Percentiles rank a stretch among this genome's conserved stretches.
phyloP scores from a whole-genome alignment of 2,113 vertebrate genomes.

The Mormyrus lacerda region DNA sequence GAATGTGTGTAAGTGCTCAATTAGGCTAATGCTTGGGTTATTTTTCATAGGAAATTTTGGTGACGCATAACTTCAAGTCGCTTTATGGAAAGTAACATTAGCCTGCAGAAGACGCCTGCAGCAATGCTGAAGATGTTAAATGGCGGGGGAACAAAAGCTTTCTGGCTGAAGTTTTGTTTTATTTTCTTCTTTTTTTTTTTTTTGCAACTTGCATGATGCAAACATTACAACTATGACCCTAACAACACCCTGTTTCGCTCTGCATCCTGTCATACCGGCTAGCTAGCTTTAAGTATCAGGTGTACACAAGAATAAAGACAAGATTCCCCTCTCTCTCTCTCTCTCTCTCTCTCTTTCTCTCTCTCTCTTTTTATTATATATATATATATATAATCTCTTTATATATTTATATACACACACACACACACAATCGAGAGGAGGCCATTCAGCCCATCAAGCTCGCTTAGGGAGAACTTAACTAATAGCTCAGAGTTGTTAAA shows the following conservation, averaged over 20 bases:
- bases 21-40: background rate
- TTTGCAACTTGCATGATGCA: background rate
- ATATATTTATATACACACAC: too few relatives aligned
- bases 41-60: background rate
- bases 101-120: background rate
- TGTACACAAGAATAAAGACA: background rate
- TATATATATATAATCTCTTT: too few relatives aligned
- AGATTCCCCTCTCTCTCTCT: too few relatives aligned
- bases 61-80: background rate
- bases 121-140: background rate
- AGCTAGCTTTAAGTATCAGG: background rate
- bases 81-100: background rate
- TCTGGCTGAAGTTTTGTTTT: background rate
- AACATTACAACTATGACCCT: background rate
- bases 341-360: too few relatives aligned
- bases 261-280: background rate
- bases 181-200: background rate
- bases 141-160: too few relatives aligned
- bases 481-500: too few relatives aligned
- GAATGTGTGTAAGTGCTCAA: background rate
- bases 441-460: too few relatives aligned
- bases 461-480: too few relatives aligned
- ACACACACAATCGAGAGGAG: too few relatives aligned
- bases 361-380: too few relatives aligned
- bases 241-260: background rate